Conservation (phyloP, 2,113 vertebrate genomes). For the Pedionomus torquatus region DNA sequence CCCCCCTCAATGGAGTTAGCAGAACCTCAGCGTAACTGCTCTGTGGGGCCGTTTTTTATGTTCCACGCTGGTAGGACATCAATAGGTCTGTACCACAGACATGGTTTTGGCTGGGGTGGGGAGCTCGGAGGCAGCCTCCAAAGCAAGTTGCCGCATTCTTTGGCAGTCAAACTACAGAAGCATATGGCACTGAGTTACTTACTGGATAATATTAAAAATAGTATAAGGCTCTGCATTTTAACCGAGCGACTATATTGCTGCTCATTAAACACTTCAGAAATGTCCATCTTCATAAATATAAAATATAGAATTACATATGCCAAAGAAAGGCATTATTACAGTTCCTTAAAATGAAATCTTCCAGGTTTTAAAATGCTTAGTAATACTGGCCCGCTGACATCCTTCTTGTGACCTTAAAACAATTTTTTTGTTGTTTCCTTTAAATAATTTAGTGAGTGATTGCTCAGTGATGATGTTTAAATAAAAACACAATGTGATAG, state of each 20-base stretch:
- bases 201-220: slow-evolving; percentile 71
- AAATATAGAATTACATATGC: slow-evolving; percentile 58
- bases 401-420: slow-evolving; percentile 56
- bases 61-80: slow-evolving; percentile 17
- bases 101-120: slow-evolving; percentile 52
- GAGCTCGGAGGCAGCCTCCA: slow-evolving; percentile 17
- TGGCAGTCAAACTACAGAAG: slow-evolving; percentile 56
- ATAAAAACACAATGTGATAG: slow-evolving; percentile 69
- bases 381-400: slow-evolving; percentile 49
- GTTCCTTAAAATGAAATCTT: slow-evolving; percentile 67
- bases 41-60: slow-evolving; percentile 21
- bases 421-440: slow-evolving; percentile 66
- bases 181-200: slow-evolving; percentile 68
- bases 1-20: background rate
- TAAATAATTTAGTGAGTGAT: slow-evolving; percentile 64
- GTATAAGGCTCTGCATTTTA: slow-evolving; percentile 57
- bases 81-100: slow-evolving; percentile 26
- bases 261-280: slow-evolving; percentile 75
- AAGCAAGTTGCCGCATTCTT: slow-evolving; percentile 55
- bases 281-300: slow-evolving; percentile 64
- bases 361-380: slow-evolving; percentile 62
- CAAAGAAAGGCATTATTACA: slow-evolving; percentile 59
- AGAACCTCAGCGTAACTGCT: slow-evolving; percentile 12
- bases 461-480: slow-evolving; percentile 65
- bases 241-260: slow-evolving; percentile 60